A percentile compares a stretch with the other conserved stretches of the same genome.
Evolutionary conservation across 2,797 vertebrate genomes (phyloP).

Genomic region (Phylloscopus collybita): DNA sequence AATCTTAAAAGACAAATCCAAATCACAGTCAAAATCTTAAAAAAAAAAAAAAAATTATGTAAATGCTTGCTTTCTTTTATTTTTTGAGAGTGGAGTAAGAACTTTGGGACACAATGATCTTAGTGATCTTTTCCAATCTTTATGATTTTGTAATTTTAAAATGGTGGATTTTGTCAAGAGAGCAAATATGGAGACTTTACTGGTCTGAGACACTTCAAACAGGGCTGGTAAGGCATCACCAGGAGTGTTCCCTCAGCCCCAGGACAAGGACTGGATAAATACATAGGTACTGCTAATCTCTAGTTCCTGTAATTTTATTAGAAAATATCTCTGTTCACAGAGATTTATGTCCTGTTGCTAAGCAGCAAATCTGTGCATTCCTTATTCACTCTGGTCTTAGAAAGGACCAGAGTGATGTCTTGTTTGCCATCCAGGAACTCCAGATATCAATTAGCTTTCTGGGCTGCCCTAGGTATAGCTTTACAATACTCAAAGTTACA

Average conservation of each 20-base stretch:
- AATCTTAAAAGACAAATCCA: neutral
- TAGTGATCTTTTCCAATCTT: neutral
- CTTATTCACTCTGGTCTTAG: neutral
- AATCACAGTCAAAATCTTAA: neutral
- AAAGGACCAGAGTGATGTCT: neutral
- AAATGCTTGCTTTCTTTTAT: neutral
- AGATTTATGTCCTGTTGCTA: neutral
- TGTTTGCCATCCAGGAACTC: conserved; percentile 2
- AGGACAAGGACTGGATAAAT: neutral
- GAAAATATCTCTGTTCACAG: neutral
- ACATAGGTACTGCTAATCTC: neutral
- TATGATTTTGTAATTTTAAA: neutral
- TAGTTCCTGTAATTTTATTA: neutral
- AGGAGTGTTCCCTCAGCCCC: neutral
- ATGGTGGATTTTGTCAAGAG: neutral
- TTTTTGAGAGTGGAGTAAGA: neutral
- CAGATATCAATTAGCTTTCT: conserved; percentile 37
- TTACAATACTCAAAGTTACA: neutral
- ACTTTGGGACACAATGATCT: neutral
- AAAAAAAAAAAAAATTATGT: neutral
- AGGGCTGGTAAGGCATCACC: neutral
- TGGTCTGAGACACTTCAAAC: neutral
- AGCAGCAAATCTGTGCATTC: neutral
- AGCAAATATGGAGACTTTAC: neutral
- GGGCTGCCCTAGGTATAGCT: neutral